These are phyloP conservation scores for Smittia aterrima DNA, from an alignment of 2,888 invertebrate genomes.

Conservation along the genomic window DNA sequence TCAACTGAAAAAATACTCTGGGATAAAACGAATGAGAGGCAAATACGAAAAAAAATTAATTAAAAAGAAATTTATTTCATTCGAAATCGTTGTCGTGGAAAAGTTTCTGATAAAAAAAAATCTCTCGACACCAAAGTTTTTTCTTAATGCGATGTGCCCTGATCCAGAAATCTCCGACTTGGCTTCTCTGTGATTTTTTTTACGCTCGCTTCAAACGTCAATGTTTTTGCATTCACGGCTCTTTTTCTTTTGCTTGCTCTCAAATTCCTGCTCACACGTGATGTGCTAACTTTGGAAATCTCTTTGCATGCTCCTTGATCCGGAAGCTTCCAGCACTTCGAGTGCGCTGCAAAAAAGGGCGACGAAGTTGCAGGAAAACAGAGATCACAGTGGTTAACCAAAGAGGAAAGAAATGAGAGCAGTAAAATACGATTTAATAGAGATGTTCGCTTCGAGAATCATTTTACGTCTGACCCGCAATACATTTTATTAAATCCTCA, in stretches of 20 bases:
- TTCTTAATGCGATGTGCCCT: neutral
- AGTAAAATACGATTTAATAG: slow-evolving; percentile 11
- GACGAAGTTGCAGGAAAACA: too few species aligned
- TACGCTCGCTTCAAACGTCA: too few species aligned
- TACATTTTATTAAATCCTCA: slow-evolving; percentile 37
- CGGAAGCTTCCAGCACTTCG: too few species aligned
- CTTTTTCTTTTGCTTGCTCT: too few species aligned
- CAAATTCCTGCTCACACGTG: too few species aligned
- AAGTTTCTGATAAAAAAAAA: slow-evolving; percentile 41
- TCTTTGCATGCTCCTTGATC: too few species aligned
- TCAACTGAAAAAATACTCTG: slow-evolving; percentile 41
- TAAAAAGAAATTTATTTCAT: slow-evolving; percentile 41
- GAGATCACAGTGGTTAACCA: neutral
- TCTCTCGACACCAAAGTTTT: slow-evolving; percentile 7
- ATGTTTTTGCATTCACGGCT: too few species aligned
- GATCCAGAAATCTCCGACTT: slow-evolving; percentile 3
- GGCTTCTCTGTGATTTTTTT: neutral
- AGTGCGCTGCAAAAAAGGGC: too few species aligned
- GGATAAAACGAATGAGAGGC: neutral
- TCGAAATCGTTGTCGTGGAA: slow-evolving; percentile 37
- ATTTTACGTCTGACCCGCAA: slow-evolving; percentile 33
- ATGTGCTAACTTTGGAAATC: too few species aligned
- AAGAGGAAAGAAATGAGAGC: neutral
- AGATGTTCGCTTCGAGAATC: slow-evolving; percentile 6
- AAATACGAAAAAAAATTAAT: slow-evolving; percentile 31